phyloP scores from a whole-genome alignment of 2,113 vertebrate species.

The Bubalus kerabau region DNA sequence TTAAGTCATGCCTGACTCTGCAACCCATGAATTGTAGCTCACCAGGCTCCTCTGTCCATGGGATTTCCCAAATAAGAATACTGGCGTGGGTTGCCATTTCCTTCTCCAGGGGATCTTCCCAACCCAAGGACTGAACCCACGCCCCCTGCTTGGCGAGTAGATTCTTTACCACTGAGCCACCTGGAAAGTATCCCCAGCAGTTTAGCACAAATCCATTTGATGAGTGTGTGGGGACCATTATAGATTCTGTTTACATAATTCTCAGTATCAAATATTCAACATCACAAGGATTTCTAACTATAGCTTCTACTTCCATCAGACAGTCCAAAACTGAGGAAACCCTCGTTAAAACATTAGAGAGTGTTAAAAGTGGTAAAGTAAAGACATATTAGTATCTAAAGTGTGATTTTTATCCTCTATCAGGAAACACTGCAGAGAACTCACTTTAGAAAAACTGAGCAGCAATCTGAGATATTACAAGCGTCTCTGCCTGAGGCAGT shows the following conservation, averaged over 20 bases:
- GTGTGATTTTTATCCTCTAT: not conserved
- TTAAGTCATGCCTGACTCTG: not conserved
- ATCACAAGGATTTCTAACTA: not conserved
- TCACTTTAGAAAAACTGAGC: not conserved
- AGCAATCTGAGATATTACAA: not conserved
- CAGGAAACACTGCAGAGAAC: not conserved
- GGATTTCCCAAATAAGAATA: not conserved
- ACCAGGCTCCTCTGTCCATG: not conserved
- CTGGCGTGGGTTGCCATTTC: not conserved
- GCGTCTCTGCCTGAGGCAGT: not conserved
- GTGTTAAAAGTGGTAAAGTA: not conserved
- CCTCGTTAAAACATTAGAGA: not conserved
- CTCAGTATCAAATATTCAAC: not conserved
- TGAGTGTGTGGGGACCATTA: not conserved
- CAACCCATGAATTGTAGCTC: not conserved
- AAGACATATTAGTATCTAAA: not conserved
- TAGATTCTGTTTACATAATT: not conserved
- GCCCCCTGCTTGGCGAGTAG: accelerated
- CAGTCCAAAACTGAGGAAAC: not conserved
- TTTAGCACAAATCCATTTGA: not conserved
- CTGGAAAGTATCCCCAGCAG: not conserved
- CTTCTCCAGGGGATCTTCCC: not conserved
- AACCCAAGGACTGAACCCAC: not conserved
- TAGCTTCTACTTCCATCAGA: not conserved
- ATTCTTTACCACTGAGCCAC: not conserved